Evolutionary conservation across 2,113 vertebrate species (phyloP), one percentile per base, ranked within the genome.

Genomic region (Prochilodus magdalenae): DNA sequence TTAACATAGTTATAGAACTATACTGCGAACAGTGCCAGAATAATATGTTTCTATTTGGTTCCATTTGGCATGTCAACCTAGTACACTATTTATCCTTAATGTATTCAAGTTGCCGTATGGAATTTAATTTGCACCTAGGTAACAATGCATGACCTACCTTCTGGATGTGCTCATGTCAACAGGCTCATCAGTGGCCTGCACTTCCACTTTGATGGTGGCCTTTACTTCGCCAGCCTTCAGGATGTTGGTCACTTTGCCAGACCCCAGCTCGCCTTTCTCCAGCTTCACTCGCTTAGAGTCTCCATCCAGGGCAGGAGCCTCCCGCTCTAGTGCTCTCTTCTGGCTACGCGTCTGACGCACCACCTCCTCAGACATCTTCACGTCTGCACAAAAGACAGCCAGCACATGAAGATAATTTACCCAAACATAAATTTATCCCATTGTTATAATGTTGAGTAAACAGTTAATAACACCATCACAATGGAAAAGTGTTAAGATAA

Each of bases 121-220:
- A 67, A 36, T 30, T 15, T 36, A 67, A 22, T 70, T 26, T 15
- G 2, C 3, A 18, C 13, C 29, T 20, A 57, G 22, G 5, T 49
- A 27, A 1, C 3, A 26, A 65, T 40, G n/a, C 3, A 8, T 13
- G 40, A 77, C 94, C 94, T 87, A 99, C 98, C 96, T 96, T 93
- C 96, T 97, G 1, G 96, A 93, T 10, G 97, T 98, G 71, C 97
- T 98, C 97, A 99, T 98, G 81, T 99, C 97, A 80, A 99, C 96
- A 0, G 98, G 98, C 75, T 98, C 95, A 0, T 99, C 97, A 1
- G 94, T 93, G 0, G 94, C 94, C 84, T 93, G 94, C 47, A 96
- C 94, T 87, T 98, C 96, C 85, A 96, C 93, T 87, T 96, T 97
- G 84, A 96, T 95, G 18, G 93, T 92, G 0, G 94, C 95, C 60